Evolutionary conservation across 2,113 vertebrate genomes (phyloP).

Genomic region (Rhinogobius similis): DNA sequence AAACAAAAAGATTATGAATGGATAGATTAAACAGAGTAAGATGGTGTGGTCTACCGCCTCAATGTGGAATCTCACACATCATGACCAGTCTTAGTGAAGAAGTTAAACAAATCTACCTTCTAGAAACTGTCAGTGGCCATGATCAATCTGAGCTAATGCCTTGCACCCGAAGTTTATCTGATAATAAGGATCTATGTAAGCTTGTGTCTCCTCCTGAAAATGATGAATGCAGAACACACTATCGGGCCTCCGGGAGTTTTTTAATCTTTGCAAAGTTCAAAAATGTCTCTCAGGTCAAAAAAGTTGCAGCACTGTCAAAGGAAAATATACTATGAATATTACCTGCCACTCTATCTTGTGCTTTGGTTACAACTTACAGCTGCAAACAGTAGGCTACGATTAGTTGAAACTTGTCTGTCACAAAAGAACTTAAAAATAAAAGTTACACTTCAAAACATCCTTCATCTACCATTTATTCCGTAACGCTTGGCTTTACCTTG

Average conservation of each 20-base stretch:
- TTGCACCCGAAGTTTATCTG: background rate
- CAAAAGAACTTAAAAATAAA: background rate
- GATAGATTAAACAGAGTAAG: conserved; percentile 55
- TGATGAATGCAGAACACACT: background rate
- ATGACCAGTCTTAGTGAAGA: conserved; percentile 24
- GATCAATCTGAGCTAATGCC: background rate
- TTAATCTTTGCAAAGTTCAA: background rate
- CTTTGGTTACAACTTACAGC: background rate
- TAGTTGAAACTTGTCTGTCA: conserved; percentile 4
- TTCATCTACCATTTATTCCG: too few relatives aligned
- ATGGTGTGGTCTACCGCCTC: conserved; percentile 58
- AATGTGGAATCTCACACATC: conserved; percentile 73
- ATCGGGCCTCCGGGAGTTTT: background rate
- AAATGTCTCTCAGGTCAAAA: background rate
- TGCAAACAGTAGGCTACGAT: conserved; percentile 14
- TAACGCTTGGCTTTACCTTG: too few relatives aligned
- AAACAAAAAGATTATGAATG: conserved; percentile 47
- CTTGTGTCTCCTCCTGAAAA: background rate
- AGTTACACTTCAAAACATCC: too few relatives aligned
- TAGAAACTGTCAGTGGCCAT: background rate
- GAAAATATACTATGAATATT: background rate
- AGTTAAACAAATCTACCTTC: background rate
- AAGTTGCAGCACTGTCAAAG: conserved; percentile 5
- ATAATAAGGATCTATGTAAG: background rate
- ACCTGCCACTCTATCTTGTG: background rate